Conservation (phyloP, 2,888 invertebrate genomes). For the Euzophera pinguis region DNA sequence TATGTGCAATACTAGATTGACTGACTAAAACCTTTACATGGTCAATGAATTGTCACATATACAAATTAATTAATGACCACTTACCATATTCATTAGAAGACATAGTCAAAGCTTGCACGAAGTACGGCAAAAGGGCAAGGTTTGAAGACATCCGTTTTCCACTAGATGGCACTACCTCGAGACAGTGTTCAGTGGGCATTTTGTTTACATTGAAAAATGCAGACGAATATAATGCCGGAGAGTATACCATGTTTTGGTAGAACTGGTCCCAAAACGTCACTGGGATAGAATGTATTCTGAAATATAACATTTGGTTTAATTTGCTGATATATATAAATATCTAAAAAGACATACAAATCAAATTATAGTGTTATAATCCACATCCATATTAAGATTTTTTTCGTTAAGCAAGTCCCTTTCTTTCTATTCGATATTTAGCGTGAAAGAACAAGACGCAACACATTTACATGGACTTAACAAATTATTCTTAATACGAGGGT, state of each 20-base stretch:
- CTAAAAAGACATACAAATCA: background rate
- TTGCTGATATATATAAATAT: background rate
- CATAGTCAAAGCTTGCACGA: constrained; percentile 54
- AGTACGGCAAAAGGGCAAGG: constrained; percentile 55
- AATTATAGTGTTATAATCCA: background rate
- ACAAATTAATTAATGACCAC: background rate
- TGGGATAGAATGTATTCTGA: constrained; percentile 51
- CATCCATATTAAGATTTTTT: too few relatives aligned
- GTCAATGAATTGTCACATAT: too few relatives aligned
- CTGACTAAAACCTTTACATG: too few relatives aligned
- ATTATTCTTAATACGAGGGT: too few relatives aligned
- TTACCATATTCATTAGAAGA: constrained; percentile 41
- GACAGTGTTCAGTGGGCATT: constrained; percentile 27
- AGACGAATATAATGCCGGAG: constrained; percentile 53
- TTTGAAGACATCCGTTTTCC: constrained; percentile 52
- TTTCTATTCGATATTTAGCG: too few relatives aligned
- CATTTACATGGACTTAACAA: too few relatives aligned
- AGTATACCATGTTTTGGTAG: constrained; percentile 47
- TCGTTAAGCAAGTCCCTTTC: too few relatives aligned
- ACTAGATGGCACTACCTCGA: constrained; percentile 41
- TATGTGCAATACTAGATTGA: too few relatives aligned
- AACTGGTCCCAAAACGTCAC: constrained; percentile 60
- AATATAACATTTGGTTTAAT: constrained; percentile 17
- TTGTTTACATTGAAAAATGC: constrained; percentile 43
- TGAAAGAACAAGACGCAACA: too few relatives aligned